phyloP scores from a whole-genome alignment of 2,113 vertebrate genomes.

The Cololabis saira region DNA sequence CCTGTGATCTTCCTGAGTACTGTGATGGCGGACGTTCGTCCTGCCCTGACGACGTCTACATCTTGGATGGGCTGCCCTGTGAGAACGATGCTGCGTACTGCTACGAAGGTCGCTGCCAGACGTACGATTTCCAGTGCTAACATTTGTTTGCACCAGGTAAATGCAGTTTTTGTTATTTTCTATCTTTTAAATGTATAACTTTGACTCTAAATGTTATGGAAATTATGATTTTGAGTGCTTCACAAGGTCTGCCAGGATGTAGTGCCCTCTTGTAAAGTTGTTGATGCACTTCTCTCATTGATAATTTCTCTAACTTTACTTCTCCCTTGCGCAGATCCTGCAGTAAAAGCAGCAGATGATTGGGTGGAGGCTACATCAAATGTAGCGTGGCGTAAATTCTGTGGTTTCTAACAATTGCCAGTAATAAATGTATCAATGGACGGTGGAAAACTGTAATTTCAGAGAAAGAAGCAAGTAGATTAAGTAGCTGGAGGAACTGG shows the following conservation, averaged over 20 bases:
- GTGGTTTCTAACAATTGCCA: not conserved
- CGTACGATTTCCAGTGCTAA: constrained; percentile 85
- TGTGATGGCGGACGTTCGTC: constrained; percentile 79
- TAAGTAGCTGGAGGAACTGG: not conserved
- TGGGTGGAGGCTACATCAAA: constrained; percentile 57
- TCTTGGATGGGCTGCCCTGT: constrained; percentile 87
- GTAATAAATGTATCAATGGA: too few species aligned
- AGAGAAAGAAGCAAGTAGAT: too few species aligned
- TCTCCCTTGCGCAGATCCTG: constrained; percentile 74
- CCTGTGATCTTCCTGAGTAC: constrained; percentile 89
- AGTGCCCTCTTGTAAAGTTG: not conserved
- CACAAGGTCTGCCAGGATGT: too few species aligned
- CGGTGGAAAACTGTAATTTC: too few species aligned
- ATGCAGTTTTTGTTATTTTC: not conserved
- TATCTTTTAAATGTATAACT: not conserved
- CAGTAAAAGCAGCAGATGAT: constrained; percentile 81
- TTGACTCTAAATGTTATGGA: too few species aligned
- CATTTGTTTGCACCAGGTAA: constrained; percentile 84
- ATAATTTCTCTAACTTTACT: not conserved
- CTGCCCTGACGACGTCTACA: constrained; percentile 84
- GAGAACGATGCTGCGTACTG: constrained; percentile 80
- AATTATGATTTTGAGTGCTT: too few species aligned
- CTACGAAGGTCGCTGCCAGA: constrained; percentile 89
- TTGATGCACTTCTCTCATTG: not conserved
- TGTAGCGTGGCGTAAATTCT: constrained; percentile 83